Base-by-base conservation (phyloP, 2,888 invertebrate species). In the Anorthoa munda region DNA sequence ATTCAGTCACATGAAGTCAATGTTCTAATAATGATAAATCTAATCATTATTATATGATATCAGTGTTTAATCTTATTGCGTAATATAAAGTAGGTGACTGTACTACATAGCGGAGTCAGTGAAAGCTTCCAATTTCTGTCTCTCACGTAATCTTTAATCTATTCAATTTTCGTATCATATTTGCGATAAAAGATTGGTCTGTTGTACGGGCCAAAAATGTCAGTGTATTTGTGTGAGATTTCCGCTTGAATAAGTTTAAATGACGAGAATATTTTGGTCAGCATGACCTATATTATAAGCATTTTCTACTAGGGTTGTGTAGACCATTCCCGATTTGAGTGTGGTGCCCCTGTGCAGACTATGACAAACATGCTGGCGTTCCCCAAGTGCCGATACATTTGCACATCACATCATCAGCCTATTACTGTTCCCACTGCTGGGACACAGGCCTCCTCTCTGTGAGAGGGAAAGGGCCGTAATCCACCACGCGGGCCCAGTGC, bases 31-130 rank as follows among this genome's bases (percentile, higher is more conserved):
- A 46, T 56, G 72, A 74, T 65, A 68, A 56, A 84, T 86, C 83
- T 81, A 76, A 84, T 82, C 79, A 61, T n/a, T n/a, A n/a, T n/a
- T n/a, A 56, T 67, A 51, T 67, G 72, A 67, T 82, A 84, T 70
- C 63, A 71, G 45, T 71, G 59, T 75, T 39, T 79, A 78, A 82
- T 81, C 73, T 77, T 56, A 63, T 83, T 77, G 75, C 76, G 78
- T 82, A 81, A 87, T 65, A 55, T 5, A 31, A 72, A 81, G 70
- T 75, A 79, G 79, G 81, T 72, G 77, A 78, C 71, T 71, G 75
- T 63, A 67, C 77, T 56, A 77, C 74, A 72, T 68, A 58, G 66
- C 55, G 46, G 59, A 45, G 21, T 31, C 17, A 71, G 82, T 78
- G 82, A 85, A 85, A 85, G 83, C 75, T 58, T 65, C 13, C 60